phyloP scores from a whole-genome alignment of 2,113 vertebrate species.

The Tiliqua scincoides region DNA sequence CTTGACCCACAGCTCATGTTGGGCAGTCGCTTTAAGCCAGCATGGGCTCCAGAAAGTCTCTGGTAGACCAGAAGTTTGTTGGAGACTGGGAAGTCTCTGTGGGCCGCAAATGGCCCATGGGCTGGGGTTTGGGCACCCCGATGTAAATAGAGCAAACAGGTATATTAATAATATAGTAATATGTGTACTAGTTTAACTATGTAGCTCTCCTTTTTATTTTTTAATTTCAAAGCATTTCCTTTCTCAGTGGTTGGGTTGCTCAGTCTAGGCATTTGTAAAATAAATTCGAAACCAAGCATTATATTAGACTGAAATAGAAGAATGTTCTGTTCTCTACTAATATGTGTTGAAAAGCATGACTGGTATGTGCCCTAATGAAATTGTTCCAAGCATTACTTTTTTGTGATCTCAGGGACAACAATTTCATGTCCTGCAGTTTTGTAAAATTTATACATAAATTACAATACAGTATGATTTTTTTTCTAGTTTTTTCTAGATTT shows the following conservation, averaged over 20 bases:
- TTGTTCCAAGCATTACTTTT: background rate
- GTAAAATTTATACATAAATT: background rate
- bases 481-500: too few relatives aligned
- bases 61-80: too few relatives aligned
- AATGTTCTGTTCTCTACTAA: slow-evolving; percentile 46
- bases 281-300: background rate
- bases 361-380: background rate
- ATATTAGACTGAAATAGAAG: background rate
- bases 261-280: background rate
- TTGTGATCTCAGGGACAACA: background rate
- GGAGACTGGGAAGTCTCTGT: too few relatives aligned
- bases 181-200: background rate
- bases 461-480: too few relatives aligned
- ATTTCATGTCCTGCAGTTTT: slow-evolving; percentile 22
- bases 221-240: background rate
- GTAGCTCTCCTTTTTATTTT: background rate
- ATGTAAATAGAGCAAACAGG: slow-evolving; percentile 53
- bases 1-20: too few relatives aligned
- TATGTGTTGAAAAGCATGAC: slow-evolving; percentile 30
- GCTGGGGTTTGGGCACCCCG: too few relatives aligned
- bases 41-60: too few relatives aligned
- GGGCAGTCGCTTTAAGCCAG: too few relatives aligned
- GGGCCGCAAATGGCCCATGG: too few relatives aligned
- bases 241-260: slow-evolving; percentile 15
- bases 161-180: slow-evolving; percentile 40